Base-by-base conservation (phyloP, 92 coral and sea anemone genomes). In the Porites rus region DNA sequence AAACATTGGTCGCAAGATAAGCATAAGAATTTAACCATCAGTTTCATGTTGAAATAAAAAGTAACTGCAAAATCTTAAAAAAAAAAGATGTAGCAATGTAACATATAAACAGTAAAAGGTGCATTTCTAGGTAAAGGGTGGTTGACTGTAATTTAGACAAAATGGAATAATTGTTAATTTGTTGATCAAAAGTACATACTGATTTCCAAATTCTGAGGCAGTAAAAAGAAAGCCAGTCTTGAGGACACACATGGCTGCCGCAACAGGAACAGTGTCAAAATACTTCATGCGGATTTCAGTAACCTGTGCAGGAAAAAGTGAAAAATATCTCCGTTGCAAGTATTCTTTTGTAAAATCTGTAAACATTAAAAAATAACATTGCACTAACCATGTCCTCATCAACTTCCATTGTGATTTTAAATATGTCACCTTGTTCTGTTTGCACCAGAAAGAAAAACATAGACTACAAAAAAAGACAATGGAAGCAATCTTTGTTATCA, bases 351-450 rank as follows among this genome's bases (percentile, higher is more conserved):
- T 38, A 38, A 38, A 38, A 38, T 38, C 46, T 38, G 46, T 38
- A 38, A 38, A 3, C 5, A 38, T 38, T 14, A 13, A 16, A 12
- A 4, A 12, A 10, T 18, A 3, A 1, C 2, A 11, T 62, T 28
- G 46, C 6, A 77, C 91, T 80, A 14, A 95, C 99, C 99, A 97
- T 97, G 72, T 97, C 99, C 68, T 97, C 99, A 65, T 95, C 98
- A 6, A 95, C 91, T 81, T 97, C 99, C 93, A 97, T 85, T 7
- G 99, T 97, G 73, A 96, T 82, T 81, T 97, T 97, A 87, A 97
- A 97, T 58, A 97, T 89, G 77, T 97, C 99, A 19, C 99, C 99
- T 89, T 97, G 99, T 77, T 97, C 99, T 16, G 99, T 97, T 97
- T 97, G 99, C 65, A 97, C 80, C 82, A 97, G 79, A 87, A 97